Evolutionary conservation across 1,140 invertebrate genomes (phyloP).

Genomic region (Oryctes rhinoceros): DNA sequence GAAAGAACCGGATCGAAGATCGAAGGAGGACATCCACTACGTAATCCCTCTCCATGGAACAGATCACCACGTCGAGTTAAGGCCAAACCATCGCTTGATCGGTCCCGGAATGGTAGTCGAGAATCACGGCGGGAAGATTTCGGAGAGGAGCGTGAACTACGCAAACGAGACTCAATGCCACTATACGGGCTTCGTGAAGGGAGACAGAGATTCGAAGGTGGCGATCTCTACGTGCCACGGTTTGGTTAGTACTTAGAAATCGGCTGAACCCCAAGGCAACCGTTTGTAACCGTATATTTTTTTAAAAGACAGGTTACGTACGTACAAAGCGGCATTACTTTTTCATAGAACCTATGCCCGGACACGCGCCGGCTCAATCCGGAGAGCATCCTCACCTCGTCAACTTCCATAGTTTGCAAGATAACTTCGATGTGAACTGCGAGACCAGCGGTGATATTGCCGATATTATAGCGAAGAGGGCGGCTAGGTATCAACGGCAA

Average conservation of each 20-base stretch:
- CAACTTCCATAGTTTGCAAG: slow-evolving; percentile 46
- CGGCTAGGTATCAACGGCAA: slow-evolving; percentile 3
- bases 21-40: slow-evolving; percentile 40
- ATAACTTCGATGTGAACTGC: slow-evolving; percentile 44
- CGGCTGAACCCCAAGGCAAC: not conserved
- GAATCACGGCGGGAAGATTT: slow-evolving; percentile 47
- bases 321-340: slow-evolving; percentile 61
- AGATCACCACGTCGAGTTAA: slow-evolving; percentile 59
- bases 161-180: slow-evolving; percentile 60
- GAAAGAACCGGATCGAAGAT: not conserved
- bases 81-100: slow-evolving; percentile 60
- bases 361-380: slow-evolving; percentile 52
- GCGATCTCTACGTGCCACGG: slow-evolving; percentile 66
- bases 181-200: slow-evolving; percentile 61
- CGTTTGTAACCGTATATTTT: slow-evolving; percentile 33
- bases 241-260: slow-evolving; percentile 63
- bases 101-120: slow-evolving; percentile 57
- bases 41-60: slow-evolving; percentile 47
- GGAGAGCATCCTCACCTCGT: slow-evolving; percentile 55
- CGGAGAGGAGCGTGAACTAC: slow-evolving; percentile 50
- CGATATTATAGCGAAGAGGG: slow-evolving; percentile 50
- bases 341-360: slow-evolving; percentile 66
- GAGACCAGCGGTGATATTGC: slow-evolving; percentile 48
- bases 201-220: slow-evolving; percentile 58
- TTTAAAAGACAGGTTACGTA: slow-evolving; percentile 64